Evolutionary conservation across 2,888 invertebrate species (phyloP), one percentile per base, ranked within the genome.

Genomic region (Tuberolachnus salignus): DNA sequence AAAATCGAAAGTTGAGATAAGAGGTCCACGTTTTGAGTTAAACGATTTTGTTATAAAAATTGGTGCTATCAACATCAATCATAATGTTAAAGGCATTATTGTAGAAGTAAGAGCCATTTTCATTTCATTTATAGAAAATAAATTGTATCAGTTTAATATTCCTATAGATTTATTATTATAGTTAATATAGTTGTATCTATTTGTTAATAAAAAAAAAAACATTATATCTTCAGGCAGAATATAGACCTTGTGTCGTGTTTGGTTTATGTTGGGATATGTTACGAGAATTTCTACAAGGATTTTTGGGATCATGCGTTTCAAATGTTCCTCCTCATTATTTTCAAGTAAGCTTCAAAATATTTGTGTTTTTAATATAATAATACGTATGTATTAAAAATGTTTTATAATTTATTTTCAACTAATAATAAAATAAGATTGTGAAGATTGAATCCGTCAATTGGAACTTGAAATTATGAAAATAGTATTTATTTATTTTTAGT

Each of bases 1-100:
- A 85, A 96, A 95, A 84, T 92, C 92, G 0, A 94, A 93, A 84
- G 90, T 94, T 73, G 96, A 97, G 85, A 92, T 94, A 3, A 95
- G 95, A 85, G 97, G 97, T 0, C 92, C 92, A 0, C 87, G 93
- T 82, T 94, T 91, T 86, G 94, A 93, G 88, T 92, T 91, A 82
- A 94, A 94, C 0, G 98, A 98, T 85, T 98, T 98, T 85, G 91
- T 94, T 82, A 92, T 98, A 4, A 97, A 97, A 86, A 88, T 98
- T 0, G 97, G 97, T 1, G 94, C 93, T 19, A 96, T 97, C 0
- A 93, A 94, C 0, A 93, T 97, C 89, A 94, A 93, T 85, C 94
- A 94, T 84, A 94, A 91, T 84, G 97, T 97, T 85, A 97, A 96
- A 87, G 97, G 97, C 10, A 91, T 97, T 73, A 88, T 97, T 6